These are phyloP conservation scores for Tenthredo livida DNA, from an alignment of 2,888 invertebrate genomes.

Conservation along the genomic window DNA sequence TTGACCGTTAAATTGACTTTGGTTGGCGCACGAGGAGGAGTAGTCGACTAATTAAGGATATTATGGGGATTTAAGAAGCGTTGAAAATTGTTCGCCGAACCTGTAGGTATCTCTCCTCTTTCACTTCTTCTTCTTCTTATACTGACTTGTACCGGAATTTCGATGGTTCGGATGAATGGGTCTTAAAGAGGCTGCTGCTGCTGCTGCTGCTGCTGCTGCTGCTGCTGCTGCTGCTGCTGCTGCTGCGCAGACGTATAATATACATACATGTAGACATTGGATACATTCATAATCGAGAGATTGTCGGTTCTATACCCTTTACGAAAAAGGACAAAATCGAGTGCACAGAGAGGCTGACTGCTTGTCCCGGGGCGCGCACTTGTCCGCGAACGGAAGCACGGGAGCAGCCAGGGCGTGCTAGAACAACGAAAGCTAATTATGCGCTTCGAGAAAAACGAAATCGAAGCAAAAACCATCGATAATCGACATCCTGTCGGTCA, in stretches of 20 bases:
- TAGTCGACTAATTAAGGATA: constrained; percentile 43
- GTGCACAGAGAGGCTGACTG: not conserved
- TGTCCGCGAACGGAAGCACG: constrained; percentile 67
- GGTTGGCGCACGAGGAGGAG: not conserved
- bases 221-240: too few species aligned
- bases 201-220: too few species aligned
- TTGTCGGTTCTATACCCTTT: constrained; percentile 3
- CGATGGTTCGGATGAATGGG: constrained; percentile 24
- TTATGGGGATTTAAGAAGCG: constrained; percentile 41
- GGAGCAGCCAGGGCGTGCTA: constrained; percentile 66
- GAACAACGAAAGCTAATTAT: constrained; percentile 76
- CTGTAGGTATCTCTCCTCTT: not conserved
- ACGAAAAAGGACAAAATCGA: constrained; percentile 7
- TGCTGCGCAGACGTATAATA: not conserved
- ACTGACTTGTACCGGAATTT: constrained; percentile 1
- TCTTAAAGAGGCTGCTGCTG: constrained; percentile 9
- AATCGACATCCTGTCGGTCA: constrained; percentile 58
- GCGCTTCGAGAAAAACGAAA: constrained; percentile 68
- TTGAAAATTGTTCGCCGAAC: constrained; percentile 19
- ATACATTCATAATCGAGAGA: constrained; percentile 11
- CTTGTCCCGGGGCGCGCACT: constrained; percentile 35
- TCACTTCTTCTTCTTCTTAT: not conserved
- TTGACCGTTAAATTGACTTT: constrained; percentile 28
- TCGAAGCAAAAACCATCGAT: constrained; percentile 56
- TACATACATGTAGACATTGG: not conserved